Evolutionary conservation across 2,797 vertebrate genomes (phyloP), one percentile per base, ranked within the genome.

Genomic region (Gymnoscopelus braueri): DNA sequence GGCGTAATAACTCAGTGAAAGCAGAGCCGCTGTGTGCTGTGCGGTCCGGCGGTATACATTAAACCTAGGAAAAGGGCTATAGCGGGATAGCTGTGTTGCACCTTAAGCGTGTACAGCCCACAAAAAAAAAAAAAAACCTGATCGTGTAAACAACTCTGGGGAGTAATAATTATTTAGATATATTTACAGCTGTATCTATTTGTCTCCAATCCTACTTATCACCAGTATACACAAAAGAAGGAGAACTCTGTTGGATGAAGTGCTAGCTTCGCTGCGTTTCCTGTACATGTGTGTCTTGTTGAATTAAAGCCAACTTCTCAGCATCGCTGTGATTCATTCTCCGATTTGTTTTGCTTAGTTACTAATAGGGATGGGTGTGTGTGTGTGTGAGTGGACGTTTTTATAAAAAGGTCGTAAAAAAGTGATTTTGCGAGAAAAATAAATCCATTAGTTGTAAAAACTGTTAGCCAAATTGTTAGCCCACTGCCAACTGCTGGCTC

Each of bases 1-100:
- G n/a, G 82, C 62, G 83, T 90, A 91, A 93, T 91, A 92, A 92
- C 83, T 89, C 89, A 84, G 85, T 80, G 83, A 91, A 90, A 94
- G 81, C 71, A 58, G 83, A 91, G 89, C 90, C 72, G 67, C 84
- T 83, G 88, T 88, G 19, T 19, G 19, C 19, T 19, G 19, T 19
- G 82, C 84, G 83, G 86, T 90, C 87, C 86, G 39, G 39, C 39
- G 3, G 56, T 64, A 35, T 77, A 82, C 90, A 87, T 84, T 89
- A 83, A 19, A 84, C 84, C 84, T 74, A 72, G 76, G 78, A 81
- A 87, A 83, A 88, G 86, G 35, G 87, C 89, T 71, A 19, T 19
- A 19, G 81, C 80, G 73, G 87, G 87, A 91, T 90, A 89, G 91
- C 86, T 84, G 69, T 58, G 19, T 19, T 1, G 77, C 87, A 87